Percentiles rank a stretch among this genome's conserved stretches.
Conservation (phyloP, 2,888 invertebrate genomes). For the Sepiola atlantica region DNA sequence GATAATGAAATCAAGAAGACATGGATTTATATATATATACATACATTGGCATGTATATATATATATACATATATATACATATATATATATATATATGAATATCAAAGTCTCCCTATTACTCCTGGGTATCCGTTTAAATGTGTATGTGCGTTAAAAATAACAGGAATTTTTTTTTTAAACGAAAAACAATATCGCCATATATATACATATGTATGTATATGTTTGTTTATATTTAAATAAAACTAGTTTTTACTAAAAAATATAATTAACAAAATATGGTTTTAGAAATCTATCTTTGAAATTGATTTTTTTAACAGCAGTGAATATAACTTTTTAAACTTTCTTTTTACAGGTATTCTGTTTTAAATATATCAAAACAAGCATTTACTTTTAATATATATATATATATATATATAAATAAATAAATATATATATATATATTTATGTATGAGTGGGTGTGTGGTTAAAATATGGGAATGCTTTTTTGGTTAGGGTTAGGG, state of each 20-base stretch:
- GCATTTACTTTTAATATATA: not conserved
- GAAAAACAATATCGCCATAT: too few species aligned
- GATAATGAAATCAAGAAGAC: not conserved
- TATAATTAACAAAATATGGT: too few species aligned
- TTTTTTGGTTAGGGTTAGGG: too few species aligned
- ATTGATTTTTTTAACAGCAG: too few species aligned
- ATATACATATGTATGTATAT: not conserved
- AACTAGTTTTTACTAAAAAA: not conserved
- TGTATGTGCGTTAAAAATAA: not conserved
- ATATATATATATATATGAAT: too few species aligned
- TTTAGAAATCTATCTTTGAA: too few species aligned
- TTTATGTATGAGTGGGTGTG: too few species aligned
- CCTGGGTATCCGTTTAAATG: not conserved
- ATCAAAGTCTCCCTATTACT: not conserved
- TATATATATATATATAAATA: too few species aligned
- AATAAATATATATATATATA: too few species aligned
- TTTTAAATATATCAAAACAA: not conserved
- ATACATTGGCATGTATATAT: not conserved
- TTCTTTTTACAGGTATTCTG: not conserved
- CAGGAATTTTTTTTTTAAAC: not conserved
- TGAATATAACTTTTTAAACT: not conserved
- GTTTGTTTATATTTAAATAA: not conserved
- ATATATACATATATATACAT: too few species aligned
- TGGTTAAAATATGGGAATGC: too few species aligned
- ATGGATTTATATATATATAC: not conserved